These are phyloP conservation scores for Gymnocypris eckloni DNA, from an alignment of 2,797 vertebrate genomes.

Conservation along the genomic window DNA sequence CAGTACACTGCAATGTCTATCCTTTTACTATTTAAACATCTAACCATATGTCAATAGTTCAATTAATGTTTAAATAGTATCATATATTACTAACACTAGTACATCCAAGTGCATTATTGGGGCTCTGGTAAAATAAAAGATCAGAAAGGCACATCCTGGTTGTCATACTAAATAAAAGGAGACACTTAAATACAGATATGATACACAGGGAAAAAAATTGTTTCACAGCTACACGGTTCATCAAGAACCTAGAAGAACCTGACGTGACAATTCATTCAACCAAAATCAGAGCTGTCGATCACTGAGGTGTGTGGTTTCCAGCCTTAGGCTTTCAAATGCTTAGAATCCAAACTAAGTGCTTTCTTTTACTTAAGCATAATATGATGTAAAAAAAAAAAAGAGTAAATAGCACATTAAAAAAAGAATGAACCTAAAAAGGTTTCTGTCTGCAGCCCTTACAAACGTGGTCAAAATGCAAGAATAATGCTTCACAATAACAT, in stretches of 20 bases:
- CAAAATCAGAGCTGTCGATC: conserved; percentile 58
- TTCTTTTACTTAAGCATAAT: not conserved
- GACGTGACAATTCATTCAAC: conserved; percentile 68
- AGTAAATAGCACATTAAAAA: not conserved
- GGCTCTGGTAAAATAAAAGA: conserved; percentile 67
- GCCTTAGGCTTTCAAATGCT: not conserved
- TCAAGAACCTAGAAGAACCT: conserved; percentile 66
- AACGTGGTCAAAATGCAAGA: not conserved
- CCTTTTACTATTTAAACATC: too few relatives aligned
- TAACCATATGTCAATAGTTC: too few relatives aligned
- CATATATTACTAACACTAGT: conserved; percentile 71
- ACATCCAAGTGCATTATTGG: conserved; percentile 79
- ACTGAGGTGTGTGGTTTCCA: conserved; percentile 4
- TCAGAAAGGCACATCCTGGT: conserved; percentile 62
- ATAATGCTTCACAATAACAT: not conserved
- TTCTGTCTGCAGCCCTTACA: not conserved
- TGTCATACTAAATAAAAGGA: conserved; percentile 55
- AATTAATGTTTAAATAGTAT: too few relatives aligned
- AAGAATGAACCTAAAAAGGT: not conserved
- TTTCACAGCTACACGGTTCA: conserved; percentile 76
- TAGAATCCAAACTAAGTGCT: conserved; percentile 6
- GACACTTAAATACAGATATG: conserved; percentile 69
- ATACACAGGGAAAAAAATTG: conserved; percentile 62
- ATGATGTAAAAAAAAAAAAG: not conserved
- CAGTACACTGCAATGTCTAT: too few relatives aligned